Conservation (phyloP, 2,113 vertebrate genomes). For the Pteruthius melanotis region DNA sequence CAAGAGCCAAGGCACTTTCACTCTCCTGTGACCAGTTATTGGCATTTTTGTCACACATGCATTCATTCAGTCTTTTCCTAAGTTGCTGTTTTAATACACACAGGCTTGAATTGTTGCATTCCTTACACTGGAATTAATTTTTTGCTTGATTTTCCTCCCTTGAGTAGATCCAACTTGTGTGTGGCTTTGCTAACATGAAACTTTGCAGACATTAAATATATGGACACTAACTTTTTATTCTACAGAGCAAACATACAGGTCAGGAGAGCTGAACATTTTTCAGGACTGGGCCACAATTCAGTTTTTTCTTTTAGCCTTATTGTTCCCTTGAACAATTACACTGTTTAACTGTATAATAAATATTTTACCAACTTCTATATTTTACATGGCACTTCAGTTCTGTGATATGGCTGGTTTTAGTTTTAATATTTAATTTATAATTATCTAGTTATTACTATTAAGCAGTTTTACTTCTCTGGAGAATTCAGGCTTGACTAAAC, state of each 20-base stretch:
- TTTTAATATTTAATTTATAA: neutral
- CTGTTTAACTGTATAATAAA: neutral
- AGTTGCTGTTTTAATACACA: neutral
- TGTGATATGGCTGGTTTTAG: neutral
- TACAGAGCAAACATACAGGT: neutral
- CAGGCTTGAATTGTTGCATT: neutral
- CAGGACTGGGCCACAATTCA: neutral
- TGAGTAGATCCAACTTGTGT: neutral
- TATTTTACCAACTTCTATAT: neutral
- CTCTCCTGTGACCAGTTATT: neutral
- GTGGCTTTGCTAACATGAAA: neutral
- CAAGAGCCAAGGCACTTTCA: neutral
- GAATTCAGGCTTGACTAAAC: neutral
- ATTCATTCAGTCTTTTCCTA: neutral
- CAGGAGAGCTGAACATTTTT: neutral
- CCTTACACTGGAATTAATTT: neutral
- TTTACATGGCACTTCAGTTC: neutral
- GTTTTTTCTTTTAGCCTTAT: neutral
- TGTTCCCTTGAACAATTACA: neutral
- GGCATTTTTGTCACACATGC: neutral
- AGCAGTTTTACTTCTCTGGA: neutral
- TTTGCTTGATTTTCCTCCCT: conserved; percentile 15
- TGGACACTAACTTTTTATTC: neutral
- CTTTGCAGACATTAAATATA: neutral
- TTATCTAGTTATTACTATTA: neutral